Evolutionary conservation across 2,797 vertebrate species (phyloP), one percentile per base, ranked within the genome.

Genomic region (Coreius guichenoti): DNA sequence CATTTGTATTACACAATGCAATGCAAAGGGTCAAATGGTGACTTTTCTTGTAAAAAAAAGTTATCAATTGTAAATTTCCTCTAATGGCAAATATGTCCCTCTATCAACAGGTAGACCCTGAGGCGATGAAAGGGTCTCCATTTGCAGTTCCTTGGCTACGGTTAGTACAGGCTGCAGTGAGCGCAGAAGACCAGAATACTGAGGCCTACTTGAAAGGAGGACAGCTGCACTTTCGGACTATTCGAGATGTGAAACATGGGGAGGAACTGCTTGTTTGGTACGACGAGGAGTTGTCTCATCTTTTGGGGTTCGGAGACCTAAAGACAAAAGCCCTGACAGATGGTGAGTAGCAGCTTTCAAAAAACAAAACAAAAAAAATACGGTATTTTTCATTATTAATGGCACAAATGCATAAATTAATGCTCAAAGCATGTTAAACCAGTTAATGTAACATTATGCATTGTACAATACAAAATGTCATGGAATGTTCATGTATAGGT

Each of bases 181-280:
- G 94, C 13, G 61, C 86, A 73, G 94, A 95, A 83, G 96, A 98
- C 86, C 96, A 97, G 90, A 97, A 97, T 90, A 92, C 96, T 5
- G 96, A 97, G 92, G 96, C 96, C 69, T 96, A 94, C 86, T 91
- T 97, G 84, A 95, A 95, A 86, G 95, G 93, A 23, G 96, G 95
- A 56, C 96, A 97, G 89, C 91, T 97, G 75, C 96, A 96, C 72
- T 96, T 96, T 86, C 94, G 95, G 47, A 93, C 95, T 78, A 96
- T 92, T 8, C 92, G 95, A 89, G 93, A 95, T 88, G 94, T 97
- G 82, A 91, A 70, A 23, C 94, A 93, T 90, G 96, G 96, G 6
- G 96, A 98, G 86, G 96, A 98, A 85, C 93, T 97, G 73, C 93
- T 97, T 75, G 96, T 98, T 77, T 98, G 97, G 96, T 98, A 97